Evolutionary conservation across 1,140 invertebrate species (phyloP), one percentile per base, ranked within the genome.

Genomic region (Hylaeus volcanicus): DNA sequence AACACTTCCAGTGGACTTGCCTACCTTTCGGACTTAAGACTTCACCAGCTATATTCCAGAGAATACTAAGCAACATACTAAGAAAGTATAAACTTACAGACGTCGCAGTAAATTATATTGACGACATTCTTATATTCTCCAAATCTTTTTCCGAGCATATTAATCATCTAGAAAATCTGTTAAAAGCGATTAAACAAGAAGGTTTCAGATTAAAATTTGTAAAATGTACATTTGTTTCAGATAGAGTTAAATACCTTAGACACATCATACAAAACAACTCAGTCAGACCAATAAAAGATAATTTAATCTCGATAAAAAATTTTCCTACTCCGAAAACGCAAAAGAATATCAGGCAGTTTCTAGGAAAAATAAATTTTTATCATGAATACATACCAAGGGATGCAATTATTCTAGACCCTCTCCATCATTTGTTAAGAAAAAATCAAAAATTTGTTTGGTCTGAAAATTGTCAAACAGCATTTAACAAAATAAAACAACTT

Each of bases 71-170:
- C 39, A 74, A 72, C 4, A 56, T 84, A 43, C 8, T 58, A 12
- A 65, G 61, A 60, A 74, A 74, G 82, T 53, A 81, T 5, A 15
- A 65, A 53, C 8, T 77, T 3, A 45, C 63, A 12, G 39, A 56
- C 9, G 86, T 88, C 55, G 8, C 63, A 11, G 80, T 64, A 71
- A 85, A 86, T 56, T 88, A 82, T 41, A 86, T 84, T 15, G 84
- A 88, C 65, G 87, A 88, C 41, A 86, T 87, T 12, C 43, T 87
- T 12, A 73, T 87, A 55, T 87, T 82, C 78, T 88, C 83, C 26
- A 43, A 65, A 78, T 26, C 70, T 41, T 87, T 83, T 53, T 14
- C 73, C 37, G 83, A 87, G 41, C 83, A 88, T 45, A 58, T 83
- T 37, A n/a, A 51, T 15, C 85, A 87, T 51, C 70, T 85, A 61